Evolutionary conservation across 2,113 vertebrate genomes (phyloP), one percentile per base, ranked within the genome.

Genomic region (Nannobrachium achirus): DNA sequence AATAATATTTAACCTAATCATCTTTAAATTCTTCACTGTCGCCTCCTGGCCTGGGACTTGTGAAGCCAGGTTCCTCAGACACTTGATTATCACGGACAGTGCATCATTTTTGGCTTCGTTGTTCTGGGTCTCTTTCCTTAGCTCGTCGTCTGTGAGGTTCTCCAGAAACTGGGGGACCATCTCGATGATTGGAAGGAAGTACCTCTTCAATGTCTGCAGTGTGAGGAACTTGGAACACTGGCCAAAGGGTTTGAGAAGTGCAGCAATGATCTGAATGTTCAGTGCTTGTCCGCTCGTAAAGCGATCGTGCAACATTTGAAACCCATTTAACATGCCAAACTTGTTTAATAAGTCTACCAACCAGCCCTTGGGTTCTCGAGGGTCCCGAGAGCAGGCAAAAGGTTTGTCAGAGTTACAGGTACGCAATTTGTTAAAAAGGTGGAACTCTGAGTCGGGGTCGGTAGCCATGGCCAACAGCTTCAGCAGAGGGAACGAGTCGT

Each of bases 1-100:
- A 92, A 99, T 99, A 97, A 99, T 99, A 97, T 99, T 99, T 95
- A 99, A 96, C 78, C 98, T 98, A 97, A 99, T 98, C 94, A 99
- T 99, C 93, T 99, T 97, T 96, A 99, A 97, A 85, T 98, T 99
- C 93, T 99, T 99, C 90, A 99, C 97, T 10, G 97, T 99, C 93
- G 99, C 98, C 91, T 99, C 98, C 91, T 99, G 98, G 76, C 98
- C 97, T 71, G 98, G 97, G 86, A 99, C 96, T 79, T 96, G 94
- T 78, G 98, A 99, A 80, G 98, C 98, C 93, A 99, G 94, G 86
- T 96, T 99, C 91, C 99, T 99, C 82, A 99, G 91, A 85, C 97
- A 99, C 90, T 99, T 99, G 93, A 99, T 99, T 94, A 99, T 99
- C 98, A 99, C 99, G 73, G 98, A 99, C 90, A 99, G 91, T 88